Base-by-base conservation (phyloP, 2,113 vertebrate genomes). In the Promerops cafer region DNA sequence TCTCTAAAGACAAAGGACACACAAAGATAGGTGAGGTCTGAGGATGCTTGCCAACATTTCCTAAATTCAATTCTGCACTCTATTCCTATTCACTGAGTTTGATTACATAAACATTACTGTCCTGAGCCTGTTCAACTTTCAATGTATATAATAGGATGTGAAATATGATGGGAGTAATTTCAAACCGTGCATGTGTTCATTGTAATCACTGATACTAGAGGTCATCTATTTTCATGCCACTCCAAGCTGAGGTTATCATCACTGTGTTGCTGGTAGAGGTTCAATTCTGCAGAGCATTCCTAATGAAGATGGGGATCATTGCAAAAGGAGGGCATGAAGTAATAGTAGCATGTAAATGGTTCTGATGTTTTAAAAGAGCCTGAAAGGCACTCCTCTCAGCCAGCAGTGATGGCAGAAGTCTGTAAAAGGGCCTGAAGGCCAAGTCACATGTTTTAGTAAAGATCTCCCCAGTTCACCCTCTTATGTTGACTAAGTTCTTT, bases 361-460 rank as follows among this genome's bases (percentile, higher is more conserved):
- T 56, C 45, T 81, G 66, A 37, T 93, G 24, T 11, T 82, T 42
- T 87, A 50, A 72, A 40, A 82, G 31, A 79, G 33, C 8, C 16
- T 83, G 76, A 89, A 82, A 96, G 28, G 8, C 30, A 31, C 13
- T 66, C 20, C 15, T 61, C 40, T 89, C 50, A 78, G 5, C 21
- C 66, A 54, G n/a, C 13, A 63, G 9, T 47, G 31, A 60, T 85
- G 89, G 63, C 77, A 89, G 49, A 85, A 89, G 47, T 42, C 23
- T 88, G 45, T 30, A 52, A 75, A 90, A 90, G 28, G 50, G n/a
- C 42, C 77, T 61, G 70, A 82, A 96, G 92, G 63, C 83, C 85
- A 93, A 91, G 69, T 80, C 81, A 56, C 60, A 42, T 64, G 63
- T 74, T 90, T 95, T 63, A 91, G 44, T 27, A 93, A 91, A 93